phyloP scores from a whole-genome alignment of 1,140 invertebrate genomes.

The Bombyx mori region ASM3026992v2 NC_085128.1:11986001-11986500 shows the following conservation, averaged over 20 bases:
- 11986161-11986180: background rate
- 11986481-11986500: slow-evolving; percentile 5
- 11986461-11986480: slow-evolving; percentile 20
- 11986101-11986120: too few species aligned
- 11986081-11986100: too few species aligned
- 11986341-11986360: slow-evolving; percentile 18
- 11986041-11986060: too few species aligned
- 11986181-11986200: too few species aligned
- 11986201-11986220: too few species aligned
- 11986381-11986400: slow-evolving; percentile 56
- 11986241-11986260: background rate
- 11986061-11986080: too few species aligned
- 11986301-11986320: background rate
- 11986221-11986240: too few species aligned
- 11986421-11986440: slow-evolving; percentile 49
- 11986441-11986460: slow-evolving; percentile 23
- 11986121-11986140: too few species aligned
- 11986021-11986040: too few species aligned
- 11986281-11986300: background rate
- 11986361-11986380: slow-evolving; percentile 13
- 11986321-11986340: slow-evolving; percentile 21
- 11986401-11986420: slow-evolving; percentile 43
- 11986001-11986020: too few species aligned
- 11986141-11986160: too few species aligned
- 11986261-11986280: background rate